phyloP scores from a whole-genome alignment of 2,797 vertebrate species.

The Rhadinocentrus ornatus region DNA sequence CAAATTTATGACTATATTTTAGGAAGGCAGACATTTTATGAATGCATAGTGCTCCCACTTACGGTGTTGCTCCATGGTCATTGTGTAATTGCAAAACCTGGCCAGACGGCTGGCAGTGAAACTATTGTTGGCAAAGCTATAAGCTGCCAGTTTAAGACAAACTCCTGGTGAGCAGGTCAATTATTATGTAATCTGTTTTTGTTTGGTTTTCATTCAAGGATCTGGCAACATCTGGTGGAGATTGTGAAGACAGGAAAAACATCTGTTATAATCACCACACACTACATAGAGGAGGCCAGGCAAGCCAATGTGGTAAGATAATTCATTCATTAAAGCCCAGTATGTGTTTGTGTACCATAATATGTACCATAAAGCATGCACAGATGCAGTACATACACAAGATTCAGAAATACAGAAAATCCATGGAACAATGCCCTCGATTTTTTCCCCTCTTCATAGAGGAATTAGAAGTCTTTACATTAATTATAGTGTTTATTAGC shows the following conservation, averaged over 20 bases:
- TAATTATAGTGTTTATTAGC: conserved; percentile 26
- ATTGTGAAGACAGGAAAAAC: conserved; percentile 84
- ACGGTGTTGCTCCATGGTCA: conserved; percentile 4
- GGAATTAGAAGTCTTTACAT: conserved; percentile 46
- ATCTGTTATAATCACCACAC: conserved; percentile 86
- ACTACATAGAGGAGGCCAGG: conserved; percentile 87
- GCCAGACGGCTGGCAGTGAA: conserved; percentile 22
- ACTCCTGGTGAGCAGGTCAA: conserved; percentile 1
- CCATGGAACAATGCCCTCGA: conserved; percentile 10
- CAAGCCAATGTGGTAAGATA: conserved; percentile 84
- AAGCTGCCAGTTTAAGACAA: conserved; percentile 21
- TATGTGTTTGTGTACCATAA: too few relatives aligned
- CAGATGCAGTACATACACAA: not conserved
- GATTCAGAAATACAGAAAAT: not conserved
- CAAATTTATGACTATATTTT: not conserved
- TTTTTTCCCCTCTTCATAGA: conserved; percentile 3
- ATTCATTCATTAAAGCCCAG: not conserved
- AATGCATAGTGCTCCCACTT: not conserved
- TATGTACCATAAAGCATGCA: too few relatives aligned
- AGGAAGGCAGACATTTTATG: not conserved
- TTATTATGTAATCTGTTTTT: conserved; percentile 36
- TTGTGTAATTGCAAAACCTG: conserved; percentile 39
- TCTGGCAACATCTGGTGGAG: conserved; percentile 87
- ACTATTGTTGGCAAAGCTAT: conserved; percentile 4
- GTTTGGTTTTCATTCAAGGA: conserved; percentile 63